A percentile compares a stretch with the other conserved stretches of the same genome.
phyloP scores from a whole-genome alignment of 2,888 invertebrate genomes.

The Lasioglossum oenotherae region DNA sequence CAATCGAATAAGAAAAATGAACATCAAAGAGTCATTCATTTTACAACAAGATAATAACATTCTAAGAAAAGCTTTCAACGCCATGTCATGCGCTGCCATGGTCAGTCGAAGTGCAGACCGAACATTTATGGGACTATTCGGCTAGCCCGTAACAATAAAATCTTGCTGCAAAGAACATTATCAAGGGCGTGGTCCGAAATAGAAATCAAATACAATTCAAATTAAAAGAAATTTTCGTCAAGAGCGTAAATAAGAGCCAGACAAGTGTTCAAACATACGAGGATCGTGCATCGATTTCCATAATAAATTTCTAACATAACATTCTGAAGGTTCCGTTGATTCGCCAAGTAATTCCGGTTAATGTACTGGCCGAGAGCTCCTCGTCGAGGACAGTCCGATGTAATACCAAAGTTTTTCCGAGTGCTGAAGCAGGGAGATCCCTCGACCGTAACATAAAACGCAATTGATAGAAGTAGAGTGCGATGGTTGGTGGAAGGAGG shows the following conservation, averaged over 20 bases:
- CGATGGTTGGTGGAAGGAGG: neutral
- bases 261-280: no score
- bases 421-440: neutral
- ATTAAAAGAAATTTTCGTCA: no score
- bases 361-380: neutral
- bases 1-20: neutral
- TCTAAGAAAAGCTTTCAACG: neutral
- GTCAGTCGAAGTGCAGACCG: neutral
- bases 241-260: no score
- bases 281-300: no score
- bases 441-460: constrained; percentile 3
- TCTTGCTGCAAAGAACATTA: no score
- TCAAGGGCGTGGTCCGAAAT: neutral
- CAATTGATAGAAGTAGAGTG: constrained; percentile 16
- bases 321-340: neutral
- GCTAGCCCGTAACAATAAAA: neutral
- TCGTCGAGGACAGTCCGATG: neutral
- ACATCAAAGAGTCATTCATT: neutral
- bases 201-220: neutral
- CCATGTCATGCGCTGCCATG: neutral
- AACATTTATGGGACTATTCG: neutral
- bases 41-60: neutral
- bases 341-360: neutral
- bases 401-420: neutral
- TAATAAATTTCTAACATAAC: neutral